Conservation (phyloP, 1,140 invertebrate species). For the Saccostrea cuccullata region DNA sequence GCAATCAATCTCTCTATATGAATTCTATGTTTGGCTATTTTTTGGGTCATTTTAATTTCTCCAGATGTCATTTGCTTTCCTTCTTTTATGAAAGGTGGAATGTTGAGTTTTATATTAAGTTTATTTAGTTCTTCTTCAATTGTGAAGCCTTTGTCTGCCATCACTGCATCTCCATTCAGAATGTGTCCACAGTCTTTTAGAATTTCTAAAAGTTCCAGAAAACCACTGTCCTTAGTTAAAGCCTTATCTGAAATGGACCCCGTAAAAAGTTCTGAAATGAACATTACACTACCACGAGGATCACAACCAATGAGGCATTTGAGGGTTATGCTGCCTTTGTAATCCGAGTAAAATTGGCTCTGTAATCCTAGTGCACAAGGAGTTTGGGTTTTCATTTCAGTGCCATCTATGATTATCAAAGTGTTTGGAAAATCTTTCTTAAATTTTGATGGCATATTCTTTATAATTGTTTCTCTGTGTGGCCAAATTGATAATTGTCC, state of each 20-base stretch:
- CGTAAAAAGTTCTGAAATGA: constrained; percentile 55
- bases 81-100: background rate
- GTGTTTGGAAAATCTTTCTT: constrained; percentile 55
- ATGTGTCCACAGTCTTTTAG: no score
- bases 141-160: no score
- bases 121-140: no score
- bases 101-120: background rate
- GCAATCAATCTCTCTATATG: constrained; percentile 60
- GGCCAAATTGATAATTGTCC: constrained; percentile 59
- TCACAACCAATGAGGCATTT: constrained; percentile 46
- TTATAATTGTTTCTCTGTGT: constrained; percentile 39
- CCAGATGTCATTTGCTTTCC: background rate
- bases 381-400: constrained; percentile 53
- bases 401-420: constrained; percentile 60
- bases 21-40: constrained; percentile 10
- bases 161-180: no score
- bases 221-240: no score
- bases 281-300: constrained; percentile 48
- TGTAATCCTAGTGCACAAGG: constrained; percentile 49
- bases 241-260: constrained; percentile 21
- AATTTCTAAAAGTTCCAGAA: no score
- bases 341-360: constrained; percentile 56
- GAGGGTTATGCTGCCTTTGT: constrained; percentile 45
- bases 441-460: constrained; percentile 54
- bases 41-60: background rate